phyloP scores from a whole-genome alignment of 2,113 vertebrate species.

The Platichthys flesus region DNA sequence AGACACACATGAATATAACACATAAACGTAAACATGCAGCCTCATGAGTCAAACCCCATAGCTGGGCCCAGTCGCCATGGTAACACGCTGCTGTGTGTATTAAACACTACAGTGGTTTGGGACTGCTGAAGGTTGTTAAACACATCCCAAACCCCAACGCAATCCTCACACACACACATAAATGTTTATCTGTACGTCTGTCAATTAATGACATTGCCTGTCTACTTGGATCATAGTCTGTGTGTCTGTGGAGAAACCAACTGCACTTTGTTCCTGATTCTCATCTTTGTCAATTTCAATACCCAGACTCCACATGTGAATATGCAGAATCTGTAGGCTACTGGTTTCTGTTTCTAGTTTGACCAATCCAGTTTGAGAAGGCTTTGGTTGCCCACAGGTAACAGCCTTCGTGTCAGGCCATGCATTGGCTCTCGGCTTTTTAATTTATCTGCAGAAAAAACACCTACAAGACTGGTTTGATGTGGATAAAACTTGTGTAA shows the following conservation, averaged over 20 bases:
- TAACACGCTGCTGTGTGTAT: conserved; percentile 82
- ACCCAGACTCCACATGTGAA: too few species aligned
- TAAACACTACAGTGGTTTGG: conserved; percentile 80
- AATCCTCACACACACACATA: conserved; percentile 3
- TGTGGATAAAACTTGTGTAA: too few species aligned
- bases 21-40: conserved; percentile 49
- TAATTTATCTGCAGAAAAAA: too few species aligned
- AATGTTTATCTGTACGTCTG: neutral
- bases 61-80: conserved; percentile 86
- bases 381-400: too few species aligned
- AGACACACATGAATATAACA: neutral
- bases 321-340: too few species aligned
- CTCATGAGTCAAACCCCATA: conserved; percentile 77
- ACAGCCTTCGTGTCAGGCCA: too few species aligned
- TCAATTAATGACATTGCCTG: conserved; percentile 19
- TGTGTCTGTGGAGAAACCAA: conserved; percentile 5
- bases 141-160: conserved; percentile 38
- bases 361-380: too few species aligned
- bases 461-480: too few species aligned
- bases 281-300: too few species aligned
- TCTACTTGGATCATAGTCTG: conserved; percentile 4
- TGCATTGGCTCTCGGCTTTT: too few species aligned
- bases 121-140: conserved; percentile 68
- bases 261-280: neutral
- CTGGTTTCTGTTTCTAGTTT: too few species aligned